Percentiles rank a stretch among this genome's conserved stretches.
These are phyloP conservation scores for Kradibia gibbosae DNA, from an alignment of 1,140 invertebrate genomes.

Conservation along the genomic window DNA sequence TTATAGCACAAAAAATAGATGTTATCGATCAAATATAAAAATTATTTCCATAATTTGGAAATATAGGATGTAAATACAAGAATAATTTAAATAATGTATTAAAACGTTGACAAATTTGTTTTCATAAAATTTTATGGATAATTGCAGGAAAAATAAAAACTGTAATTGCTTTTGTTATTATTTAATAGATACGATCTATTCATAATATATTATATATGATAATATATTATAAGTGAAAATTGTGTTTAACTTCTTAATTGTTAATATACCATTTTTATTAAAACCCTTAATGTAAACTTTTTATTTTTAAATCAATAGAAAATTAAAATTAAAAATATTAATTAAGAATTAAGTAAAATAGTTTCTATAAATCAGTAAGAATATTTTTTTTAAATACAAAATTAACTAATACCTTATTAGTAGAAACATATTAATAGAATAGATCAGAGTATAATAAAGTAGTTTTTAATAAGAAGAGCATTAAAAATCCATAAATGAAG, in stretches of 20 bases:
- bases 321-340: too few relatives aligned
- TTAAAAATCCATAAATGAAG: not conserved
- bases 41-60: not conserved
- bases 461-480: not conserved
- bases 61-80: not conserved
- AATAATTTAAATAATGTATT: not conserved
- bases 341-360: too few relatives aligned
- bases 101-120: not conserved
- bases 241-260: too few relatives aligned
- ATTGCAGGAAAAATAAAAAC: not conserved
- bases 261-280: not conserved
- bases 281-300: too few relatives aligned
- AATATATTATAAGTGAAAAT: too few relatives aligned
- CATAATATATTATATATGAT: too few relatives aligned
- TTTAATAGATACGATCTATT: too few relatives aligned
- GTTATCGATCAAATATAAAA: not conserved
- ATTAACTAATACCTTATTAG: too few relatives aligned
- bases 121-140: not conserved
- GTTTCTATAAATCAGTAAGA: too few relatives aligned
- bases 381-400: too few relatives aligned
- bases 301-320: too few relatives aligned
- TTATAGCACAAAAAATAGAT: not conserved
- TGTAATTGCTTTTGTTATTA: too few relatives aligned
- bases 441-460: not conserved
- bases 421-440: not conserved